Conservation (phyloP, 2,113 vertebrate species). For the Zosterops borbonicus region DNA sequence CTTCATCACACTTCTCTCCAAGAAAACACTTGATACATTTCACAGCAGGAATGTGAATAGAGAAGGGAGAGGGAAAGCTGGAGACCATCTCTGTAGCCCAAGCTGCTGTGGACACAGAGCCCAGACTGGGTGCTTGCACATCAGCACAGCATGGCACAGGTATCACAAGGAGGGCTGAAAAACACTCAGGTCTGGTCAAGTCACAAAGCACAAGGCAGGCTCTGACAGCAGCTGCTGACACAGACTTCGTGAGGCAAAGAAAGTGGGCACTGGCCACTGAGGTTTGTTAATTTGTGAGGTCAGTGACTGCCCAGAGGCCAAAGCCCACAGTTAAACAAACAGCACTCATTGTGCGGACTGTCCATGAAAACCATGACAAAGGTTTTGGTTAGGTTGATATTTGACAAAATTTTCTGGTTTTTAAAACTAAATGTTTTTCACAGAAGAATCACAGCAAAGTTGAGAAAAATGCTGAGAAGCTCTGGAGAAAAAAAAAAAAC, state of each 20-base stretch:
- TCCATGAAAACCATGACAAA: neutral
- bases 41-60: neutral
- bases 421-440: neutral
- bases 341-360: neutral
- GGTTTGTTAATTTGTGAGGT: neutral
- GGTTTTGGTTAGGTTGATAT: neutral
- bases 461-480: neutral
- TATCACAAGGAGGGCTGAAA: neutral
- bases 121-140: neutral
- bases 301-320: neutral
- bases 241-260: neutral
- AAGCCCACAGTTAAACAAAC: neutral
- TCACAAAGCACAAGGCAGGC: neutral
- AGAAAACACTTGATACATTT: neutral
- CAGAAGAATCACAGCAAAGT: neutral
- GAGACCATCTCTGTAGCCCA: neutral
- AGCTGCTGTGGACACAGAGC: neutral
- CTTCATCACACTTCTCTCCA: neutral
- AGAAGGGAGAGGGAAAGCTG: neutral
- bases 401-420: neutral
- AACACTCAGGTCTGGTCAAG: neutral
- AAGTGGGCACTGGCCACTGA: neutral
- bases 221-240: neutral
- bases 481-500: neutral
- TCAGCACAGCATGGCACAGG: rapidly evolving